phyloP scores from a whole-genome alignment of 2,113 vertebrate genomes.

The Nematolebias whitei region DNA sequence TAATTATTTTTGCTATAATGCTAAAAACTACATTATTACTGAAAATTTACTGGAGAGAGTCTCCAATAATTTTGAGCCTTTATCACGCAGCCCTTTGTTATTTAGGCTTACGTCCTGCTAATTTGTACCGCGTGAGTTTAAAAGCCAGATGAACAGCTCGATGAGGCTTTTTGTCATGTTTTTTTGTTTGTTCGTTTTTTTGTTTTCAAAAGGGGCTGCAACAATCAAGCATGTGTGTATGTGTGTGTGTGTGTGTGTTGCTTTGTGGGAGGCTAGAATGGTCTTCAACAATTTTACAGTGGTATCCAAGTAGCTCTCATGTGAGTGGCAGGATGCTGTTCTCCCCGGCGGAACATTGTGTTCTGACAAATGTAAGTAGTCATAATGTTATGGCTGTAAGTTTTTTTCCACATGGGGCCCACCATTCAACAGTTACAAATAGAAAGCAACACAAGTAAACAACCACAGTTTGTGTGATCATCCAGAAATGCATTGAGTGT shows the following conservation, averaged over 20 bases:
- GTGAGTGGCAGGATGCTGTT: background rate
- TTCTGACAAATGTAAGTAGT: background rate
- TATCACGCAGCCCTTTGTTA: no score
- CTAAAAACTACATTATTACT: no score
- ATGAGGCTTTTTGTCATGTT: background rate
- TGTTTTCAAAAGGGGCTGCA: no score
- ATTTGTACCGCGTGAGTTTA: background rate
- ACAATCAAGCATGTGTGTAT: no score
- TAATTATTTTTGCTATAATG: no score
- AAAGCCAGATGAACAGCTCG: background rate
- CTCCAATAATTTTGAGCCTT: no score
- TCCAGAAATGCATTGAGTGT: constrained; percentile 12
- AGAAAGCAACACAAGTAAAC: constrained; percentile 6
- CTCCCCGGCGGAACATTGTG: background rate
- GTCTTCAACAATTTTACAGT: background rate
- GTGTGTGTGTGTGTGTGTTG: no score
- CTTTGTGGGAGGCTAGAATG: background rate
- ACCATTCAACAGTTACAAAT: constrained; percentile 2
- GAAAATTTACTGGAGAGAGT: no score
- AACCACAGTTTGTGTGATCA: constrained; percentile 14
- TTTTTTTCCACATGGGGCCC: background rate
- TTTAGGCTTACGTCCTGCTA: background rate
- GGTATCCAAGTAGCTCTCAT: background rate
- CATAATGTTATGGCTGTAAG: constrained; percentile 1
- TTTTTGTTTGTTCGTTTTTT: background rate